phyloP scores from a whole-genome alignment of 2,888 invertebrate species.

The Mechanitis mazaeus region DNA sequence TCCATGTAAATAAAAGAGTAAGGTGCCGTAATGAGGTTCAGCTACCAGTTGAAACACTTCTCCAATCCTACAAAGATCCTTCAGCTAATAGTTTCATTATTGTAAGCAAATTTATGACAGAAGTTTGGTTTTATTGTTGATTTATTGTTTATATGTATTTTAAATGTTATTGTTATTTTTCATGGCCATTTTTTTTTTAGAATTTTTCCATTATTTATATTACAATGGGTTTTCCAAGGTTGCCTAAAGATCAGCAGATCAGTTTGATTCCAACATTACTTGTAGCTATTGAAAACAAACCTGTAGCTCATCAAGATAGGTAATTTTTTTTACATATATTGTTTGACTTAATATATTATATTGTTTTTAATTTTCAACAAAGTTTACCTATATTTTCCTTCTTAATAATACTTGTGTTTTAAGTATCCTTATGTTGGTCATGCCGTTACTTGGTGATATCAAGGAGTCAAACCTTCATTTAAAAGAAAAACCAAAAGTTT shows the following conservation, averaged over 20 bases:
- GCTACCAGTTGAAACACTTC: slow-evolving; percentile 88
- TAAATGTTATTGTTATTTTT: neutral
- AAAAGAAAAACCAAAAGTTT: slow-evolving; percentile 82
- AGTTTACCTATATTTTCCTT: neutral
- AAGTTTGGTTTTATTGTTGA: neutral
- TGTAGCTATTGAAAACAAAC: slow-evolving; percentile 86
- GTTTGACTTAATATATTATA: neutral
- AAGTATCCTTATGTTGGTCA: slow-evolving; percentile 86
- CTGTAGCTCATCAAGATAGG: slow-evolving; percentile 90
- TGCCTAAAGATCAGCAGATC: slow-evolving; percentile 84
- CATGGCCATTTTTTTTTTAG: slow-evolving; percentile 57
- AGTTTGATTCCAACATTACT: slow-evolving; percentile 85
- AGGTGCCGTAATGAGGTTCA: slow-evolving; percentile 90
- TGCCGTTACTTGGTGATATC: slow-evolving; percentile 86
- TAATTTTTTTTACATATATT: slow-evolving; percentile 43
- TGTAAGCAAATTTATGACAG: slow-evolving; percentile 67
- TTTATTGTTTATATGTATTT: neutral
- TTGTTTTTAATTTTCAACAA: slow-evolving; percentile 13
- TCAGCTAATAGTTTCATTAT: slow-evolving; percentile 86
- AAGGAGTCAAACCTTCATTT: slow-evolving; percentile 81
- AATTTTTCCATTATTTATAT: slow-evolving; percentile 96
- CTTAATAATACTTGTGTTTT: slow-evolving; percentile 35
- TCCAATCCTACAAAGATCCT: slow-evolving; percentile 88
- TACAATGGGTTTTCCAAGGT: slow-evolving; percentile 91
- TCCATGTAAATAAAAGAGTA: slow-evolving; percentile 93